Base-by-base conservation (phyloP, 35 echinoderm and acorn worm species). In the Antedon bifida region DNA sequence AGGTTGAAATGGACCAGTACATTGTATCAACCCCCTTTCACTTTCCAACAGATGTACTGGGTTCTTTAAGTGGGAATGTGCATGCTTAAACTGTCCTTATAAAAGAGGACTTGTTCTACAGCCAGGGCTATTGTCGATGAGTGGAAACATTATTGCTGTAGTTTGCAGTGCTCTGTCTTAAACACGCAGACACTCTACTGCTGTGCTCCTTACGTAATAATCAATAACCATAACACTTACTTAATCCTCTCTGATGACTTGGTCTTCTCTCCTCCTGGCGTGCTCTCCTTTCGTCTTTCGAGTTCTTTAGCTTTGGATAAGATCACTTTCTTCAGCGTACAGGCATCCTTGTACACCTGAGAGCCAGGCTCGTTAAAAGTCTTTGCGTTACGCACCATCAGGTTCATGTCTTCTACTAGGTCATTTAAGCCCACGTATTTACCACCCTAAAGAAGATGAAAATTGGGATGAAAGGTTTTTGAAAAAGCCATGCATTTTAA, bases 381-480 rank as follows among this genome's bases (percentile, higher is more conserved):
- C 84, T 99, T 99, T 85, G 95, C 95, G 81, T 99, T 99, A 75
- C 90, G 92, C 21, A 99, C 95, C 95, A 99, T 99, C 32, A 99
- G 78, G 32, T 85, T 36, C 11, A 99, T 78, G 80, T 99, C 95
- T 31, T 99, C 92, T 56, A 93, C 95, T 13, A 99, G 75, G 1
- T 88, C 88, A 80, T 83, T 32, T 16, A 99, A 78, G 55, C 46
- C 36, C 0, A 77, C 17, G 36, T 93, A 93, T 74, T 84, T 33
- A 29, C 82, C 86, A 82, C 33, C 36, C 90, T 92, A 30, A 28
- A 26, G 0, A 75, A 80, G 35, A 14, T 0, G 38, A 35, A 34
- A 84, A 77, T 3, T 23, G 74, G 3, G 21, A 21, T 8, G 9
- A 80, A 8, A 8, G 5, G 39, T 44, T 44, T 44, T 8, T 44